A percentile compares a stretch with the other conserved stretches of the same genome.
phyloP scores from a whole-genome alignment of 2,797 vertebrate genomes.

The Capromys pilorides region DNA sequence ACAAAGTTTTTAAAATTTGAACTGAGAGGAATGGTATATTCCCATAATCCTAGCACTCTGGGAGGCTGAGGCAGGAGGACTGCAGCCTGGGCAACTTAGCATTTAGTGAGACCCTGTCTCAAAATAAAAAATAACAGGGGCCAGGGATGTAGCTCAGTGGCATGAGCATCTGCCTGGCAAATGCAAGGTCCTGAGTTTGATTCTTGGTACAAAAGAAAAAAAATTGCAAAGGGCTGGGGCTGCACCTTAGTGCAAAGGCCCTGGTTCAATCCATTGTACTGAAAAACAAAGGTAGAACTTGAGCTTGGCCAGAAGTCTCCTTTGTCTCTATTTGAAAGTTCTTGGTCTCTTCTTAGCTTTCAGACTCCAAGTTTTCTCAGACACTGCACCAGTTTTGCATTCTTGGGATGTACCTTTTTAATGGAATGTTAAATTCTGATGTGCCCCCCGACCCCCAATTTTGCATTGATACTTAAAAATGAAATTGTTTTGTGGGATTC shows the following conservation, averaged over 20 bases:
- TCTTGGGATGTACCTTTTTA: background rate
- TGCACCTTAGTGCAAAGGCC: background rate
- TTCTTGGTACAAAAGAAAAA: background rate
- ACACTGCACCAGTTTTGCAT: background rate
- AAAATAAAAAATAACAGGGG: background rate
- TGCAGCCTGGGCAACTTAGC: background rate
- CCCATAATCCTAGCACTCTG: background rate
- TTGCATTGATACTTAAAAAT: background rate
- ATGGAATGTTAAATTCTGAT: background rate
- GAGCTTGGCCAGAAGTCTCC: background rate
- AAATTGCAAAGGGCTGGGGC: background rate
- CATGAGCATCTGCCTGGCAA: no score
- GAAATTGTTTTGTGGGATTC: background rate
- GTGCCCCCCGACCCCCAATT: no score
- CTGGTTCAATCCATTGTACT: background rate
- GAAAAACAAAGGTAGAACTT: background rate
- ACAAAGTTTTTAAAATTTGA: background rate
- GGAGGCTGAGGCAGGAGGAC: background rate
- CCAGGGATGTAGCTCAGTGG: no score
- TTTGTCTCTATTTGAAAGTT: background rate
- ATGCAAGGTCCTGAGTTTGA: no score
- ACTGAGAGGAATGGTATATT: background rate
- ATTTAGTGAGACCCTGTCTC: background rate
- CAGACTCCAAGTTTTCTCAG: background rate
- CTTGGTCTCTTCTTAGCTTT: background rate